Evolutionary conservation across 2,113 vertebrate genomes (phyloP).

Genomic region (Australoheros scitulus): DNA sequence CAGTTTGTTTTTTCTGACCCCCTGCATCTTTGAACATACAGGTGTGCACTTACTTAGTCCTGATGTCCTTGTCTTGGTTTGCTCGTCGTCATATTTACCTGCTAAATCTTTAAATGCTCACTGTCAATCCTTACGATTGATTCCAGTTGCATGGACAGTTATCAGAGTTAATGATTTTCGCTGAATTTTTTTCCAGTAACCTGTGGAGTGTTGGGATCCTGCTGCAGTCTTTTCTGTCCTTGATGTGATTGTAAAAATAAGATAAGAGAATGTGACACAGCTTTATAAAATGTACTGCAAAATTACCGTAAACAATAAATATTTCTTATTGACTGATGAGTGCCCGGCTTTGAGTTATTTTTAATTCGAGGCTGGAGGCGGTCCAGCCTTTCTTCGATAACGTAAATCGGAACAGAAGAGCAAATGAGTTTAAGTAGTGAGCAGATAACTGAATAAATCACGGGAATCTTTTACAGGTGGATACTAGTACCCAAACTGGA

Average conservation of each 20-base stretch:
- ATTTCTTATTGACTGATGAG: slow-evolving; percentile 50
- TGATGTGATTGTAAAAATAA: slow-evolving; percentile 46
- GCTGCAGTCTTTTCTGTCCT: slow-evolving; percentile 8
- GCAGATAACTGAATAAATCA: too few relatives aligned
- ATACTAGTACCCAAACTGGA: too few relatives aligned
- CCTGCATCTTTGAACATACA: neutral
- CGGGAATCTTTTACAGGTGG: too few relatives aligned
- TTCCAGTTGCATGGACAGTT: slow-evolving; percentile 31
- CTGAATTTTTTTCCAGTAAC: slow-evolving; percentile 10
- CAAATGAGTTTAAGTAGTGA: too few relatives aligned
- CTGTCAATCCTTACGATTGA: neutral
- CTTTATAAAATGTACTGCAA: slow-evolving; percentile 66
- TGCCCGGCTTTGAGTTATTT: neutral
- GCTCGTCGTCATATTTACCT: neutral
- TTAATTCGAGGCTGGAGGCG: neutral
- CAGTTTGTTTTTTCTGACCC: neutral
- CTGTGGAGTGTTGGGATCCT: slow-evolving; percentile 28
- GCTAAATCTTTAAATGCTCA: neutral
- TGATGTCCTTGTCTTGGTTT: neutral
- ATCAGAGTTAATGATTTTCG: neutral
- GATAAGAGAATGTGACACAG: slow-evolving; percentile 60
- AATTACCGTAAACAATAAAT: slow-evolving; percentile 69
- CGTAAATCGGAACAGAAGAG: neutral
- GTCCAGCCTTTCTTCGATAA: neutral
- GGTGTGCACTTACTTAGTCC: neutral